Conservation (phyloP, 2,113 vertebrate species). For the Dasyurus viverrinus region DNA sequence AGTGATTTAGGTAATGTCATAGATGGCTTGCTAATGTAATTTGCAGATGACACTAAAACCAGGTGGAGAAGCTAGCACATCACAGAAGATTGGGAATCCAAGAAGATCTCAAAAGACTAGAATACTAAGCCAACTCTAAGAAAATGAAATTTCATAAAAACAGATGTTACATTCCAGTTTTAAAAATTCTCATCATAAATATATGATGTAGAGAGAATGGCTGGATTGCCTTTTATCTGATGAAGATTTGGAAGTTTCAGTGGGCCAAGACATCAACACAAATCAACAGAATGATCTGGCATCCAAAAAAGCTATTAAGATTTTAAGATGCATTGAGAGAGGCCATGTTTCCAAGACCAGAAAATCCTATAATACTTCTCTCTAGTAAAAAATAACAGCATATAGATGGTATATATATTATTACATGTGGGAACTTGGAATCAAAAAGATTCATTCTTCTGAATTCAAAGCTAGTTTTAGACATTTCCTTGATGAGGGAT, state of each 20-base stretch:
- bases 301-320: neutral
- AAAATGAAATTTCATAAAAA: neutral
- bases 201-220: neutral
- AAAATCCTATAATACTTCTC: neutral
- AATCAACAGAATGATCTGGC: neutral
- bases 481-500: too few species aligned
- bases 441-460: too few species aligned
- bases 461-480: too few species aligned
- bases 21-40: neutral
- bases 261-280: neutral
- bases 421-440: too few species aligned
- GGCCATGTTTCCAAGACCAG: neutral
- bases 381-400: too few species aligned
- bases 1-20: neutral
- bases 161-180: neutral
- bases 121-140: neutral
- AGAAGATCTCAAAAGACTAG: neutral
- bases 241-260: neutral
- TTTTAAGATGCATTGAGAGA: neutral
- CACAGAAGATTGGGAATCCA: neutral
- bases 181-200: neutral
- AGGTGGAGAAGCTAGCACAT: neutral
- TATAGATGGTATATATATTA: too few species aligned
- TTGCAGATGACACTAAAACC: neutral
- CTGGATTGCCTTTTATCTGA: neutral